Base-by-base conservation (phyloP, 2,113 vertebrate genomes). In the Corythornis madagascariensis region DNA sequence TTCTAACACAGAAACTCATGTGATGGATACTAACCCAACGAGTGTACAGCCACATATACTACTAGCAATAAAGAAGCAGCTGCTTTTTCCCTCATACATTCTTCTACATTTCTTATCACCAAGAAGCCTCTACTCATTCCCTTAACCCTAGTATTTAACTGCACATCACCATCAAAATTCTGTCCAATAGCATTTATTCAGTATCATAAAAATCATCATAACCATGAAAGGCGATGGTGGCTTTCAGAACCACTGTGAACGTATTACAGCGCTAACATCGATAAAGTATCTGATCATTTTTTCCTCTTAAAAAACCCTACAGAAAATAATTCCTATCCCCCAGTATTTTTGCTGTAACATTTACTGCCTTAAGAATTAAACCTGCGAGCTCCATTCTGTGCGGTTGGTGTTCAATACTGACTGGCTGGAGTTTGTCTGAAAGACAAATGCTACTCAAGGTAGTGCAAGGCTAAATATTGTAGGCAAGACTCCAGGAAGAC, bases 391-490 rank as follows among this genome's bases (percentile, higher is more conserved):
- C 75, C 75, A 89, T 85, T 93, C 85, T 83, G 48, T 71, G 69
- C 1, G 0, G 28, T 53, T 53, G 50, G 56, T 52, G 84, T 85
- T 95, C 87, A 95, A 86, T 92, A 89, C 75, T 89, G 75, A 89
- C 71, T 57, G 67, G 72, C n/a, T 92, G 53, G 92, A 95, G 95
- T 94, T 94, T 91, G 95, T 93, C 96, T 93, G 89, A 95, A 94
- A 93, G 94, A 96, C 92, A 93, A 94, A 95, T 93, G 94, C 86
- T 95, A 89, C 87, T 96, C 89, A 91, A 92, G 85, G 78, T 88
- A 94, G 72, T 21, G 53, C 94, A 96, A 96, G 94, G 87, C 91
- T 95, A 92, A 93, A 88, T 9, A 75, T 86, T 92, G 88, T 88
- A 94, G 94, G 88, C 88, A 88, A 95, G 82, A 91, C 90, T 92